Conservation (phyloP, 2,888 invertebrate species). For the Patella depressa region DNA sequence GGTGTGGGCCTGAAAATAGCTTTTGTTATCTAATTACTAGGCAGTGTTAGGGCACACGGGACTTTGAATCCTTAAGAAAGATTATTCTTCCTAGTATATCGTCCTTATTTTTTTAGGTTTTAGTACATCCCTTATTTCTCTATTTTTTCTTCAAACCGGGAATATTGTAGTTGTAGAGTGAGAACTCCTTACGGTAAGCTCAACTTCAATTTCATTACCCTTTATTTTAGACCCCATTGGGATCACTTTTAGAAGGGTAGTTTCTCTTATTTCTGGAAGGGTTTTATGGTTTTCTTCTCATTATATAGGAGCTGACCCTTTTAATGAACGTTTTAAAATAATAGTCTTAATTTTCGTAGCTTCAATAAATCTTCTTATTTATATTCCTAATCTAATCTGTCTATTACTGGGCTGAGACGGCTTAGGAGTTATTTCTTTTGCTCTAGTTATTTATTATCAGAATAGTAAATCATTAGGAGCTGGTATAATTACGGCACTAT, state of each 20-base stretch:
- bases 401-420: conserved; percentile 83
- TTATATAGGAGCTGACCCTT: conserved; percentile 77
- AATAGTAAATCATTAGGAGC: conserved; percentile 80
- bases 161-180: not conserved
- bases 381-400: conserved; percentile 80
- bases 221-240: conserved; percentile 26
- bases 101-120: not conserved
- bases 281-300: conserved; percentile 78
- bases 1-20: conserved; percentile 15
- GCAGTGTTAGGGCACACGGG: no score
- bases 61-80: conserved; percentile 1
- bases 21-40: no score
- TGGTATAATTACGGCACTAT: conserved; percentile 81
- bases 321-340: conserved; percentile 78
- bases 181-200: not conserved
- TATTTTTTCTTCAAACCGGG: not conserved
- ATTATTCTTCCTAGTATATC: not conserved
- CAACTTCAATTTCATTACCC: not conserved
- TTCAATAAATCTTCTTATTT: conserved; percentile 80
- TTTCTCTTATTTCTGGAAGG: conserved; percentile 77
- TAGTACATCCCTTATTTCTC: not conserved
- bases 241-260: conserved; percentile 37
- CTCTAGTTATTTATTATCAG: conserved; percentile 82
- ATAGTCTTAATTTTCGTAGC: conserved; percentile 79
- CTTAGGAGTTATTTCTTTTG: conserved; percentile 81